phyloP scores from a whole-genome alignment of 2,888 invertebrate genomes.

The Amblyteles armatorius region DNA sequence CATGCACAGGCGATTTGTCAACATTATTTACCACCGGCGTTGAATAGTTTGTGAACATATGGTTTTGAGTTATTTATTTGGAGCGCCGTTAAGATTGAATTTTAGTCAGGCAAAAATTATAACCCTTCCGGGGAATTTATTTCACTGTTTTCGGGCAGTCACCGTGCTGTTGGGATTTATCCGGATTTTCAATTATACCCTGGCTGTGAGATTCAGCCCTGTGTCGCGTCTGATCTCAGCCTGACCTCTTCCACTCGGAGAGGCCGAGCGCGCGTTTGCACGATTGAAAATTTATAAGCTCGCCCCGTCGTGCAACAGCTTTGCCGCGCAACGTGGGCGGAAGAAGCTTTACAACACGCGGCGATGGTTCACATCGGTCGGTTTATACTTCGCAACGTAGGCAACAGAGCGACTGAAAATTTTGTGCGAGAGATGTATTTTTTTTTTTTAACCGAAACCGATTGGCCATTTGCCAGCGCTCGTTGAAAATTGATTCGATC shows the following conservation, averaged over 20 bases:
- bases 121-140: neutral
- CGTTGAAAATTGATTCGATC: constrained; percentile 47
- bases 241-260: constrained; percentile 58
- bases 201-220: neutral
- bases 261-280: constrained; percentile 12
- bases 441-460: constrained; percentile 12
- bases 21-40: neutral
- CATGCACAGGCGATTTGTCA: too few species aligned
- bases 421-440: neutral
- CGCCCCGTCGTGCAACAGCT: constrained; percentile 13
- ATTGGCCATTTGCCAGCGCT: constrained; percentile 43
- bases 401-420: neutral
- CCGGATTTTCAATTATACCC: constrained; percentile 32
- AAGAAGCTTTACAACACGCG: neutral
- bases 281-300: constrained; percentile 57
- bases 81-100: neutral
- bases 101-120: neutral
- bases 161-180: neutral
- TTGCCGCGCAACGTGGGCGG: neutral
- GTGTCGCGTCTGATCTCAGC: constrained; percentile 41
- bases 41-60: too few species aligned
- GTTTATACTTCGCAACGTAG: neutral
- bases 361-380: neutral
- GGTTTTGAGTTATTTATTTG: too few species aligned
- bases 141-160: too few species aligned